Percentiles rank a stretch among this genome's conserved stretches.
phyloP scores from a whole-genome alignment of 1,140 invertebrate genomes.

The Penaeus indicus region DNA sequence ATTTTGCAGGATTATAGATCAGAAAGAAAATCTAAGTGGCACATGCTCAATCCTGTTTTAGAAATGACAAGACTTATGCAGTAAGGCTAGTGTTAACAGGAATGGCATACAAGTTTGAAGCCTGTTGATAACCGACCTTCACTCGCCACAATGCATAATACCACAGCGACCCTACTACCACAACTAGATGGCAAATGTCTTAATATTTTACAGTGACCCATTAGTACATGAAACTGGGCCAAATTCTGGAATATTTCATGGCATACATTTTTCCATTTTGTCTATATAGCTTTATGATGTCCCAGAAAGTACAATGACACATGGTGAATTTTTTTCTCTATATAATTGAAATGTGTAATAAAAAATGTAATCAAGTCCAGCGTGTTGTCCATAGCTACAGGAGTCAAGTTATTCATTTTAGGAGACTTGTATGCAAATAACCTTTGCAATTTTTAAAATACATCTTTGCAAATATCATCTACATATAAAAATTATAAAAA shows the following conservation, averaged over 20 bases:
- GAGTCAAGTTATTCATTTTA: conserved; percentile 36
- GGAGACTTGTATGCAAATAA: conserved; percentile 19
- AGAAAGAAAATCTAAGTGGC: neutral
- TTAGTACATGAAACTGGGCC: too few relatives aligned
- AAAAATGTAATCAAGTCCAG: conserved; percentile 56
- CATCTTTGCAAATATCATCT: conserved; percentile 16
- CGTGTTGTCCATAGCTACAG: conserved; percentile 51
- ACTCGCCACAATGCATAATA: too few relatives aligned
- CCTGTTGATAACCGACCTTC: too few relatives aligned
- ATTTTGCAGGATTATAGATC: conserved; percentile 25
- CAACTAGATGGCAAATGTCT: conserved; percentile 20
- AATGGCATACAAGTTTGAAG: too few relatives aligned
- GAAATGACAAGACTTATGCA: conserved; percentile 10
- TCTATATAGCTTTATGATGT: conserved; percentile 39
- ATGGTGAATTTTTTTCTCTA: conserved; percentile 42
- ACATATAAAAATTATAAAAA: conserved; percentile 2
- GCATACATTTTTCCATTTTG: conserved; percentile 43
- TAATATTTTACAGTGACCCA: neutral
- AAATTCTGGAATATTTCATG: conserved; percentile 26
- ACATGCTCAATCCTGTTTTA: too few relatives aligned
- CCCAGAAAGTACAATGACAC: conserved; percentile 57
- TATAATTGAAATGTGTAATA: conserved; percentile 50
- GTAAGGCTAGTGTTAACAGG: conserved; percentile 1
- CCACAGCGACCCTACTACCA: neutral
- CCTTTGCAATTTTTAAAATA: conserved; percentile 29